Conservation (phyloP, 1,140 invertebrate genomes). For the Hycleus cichorii region DNA sequence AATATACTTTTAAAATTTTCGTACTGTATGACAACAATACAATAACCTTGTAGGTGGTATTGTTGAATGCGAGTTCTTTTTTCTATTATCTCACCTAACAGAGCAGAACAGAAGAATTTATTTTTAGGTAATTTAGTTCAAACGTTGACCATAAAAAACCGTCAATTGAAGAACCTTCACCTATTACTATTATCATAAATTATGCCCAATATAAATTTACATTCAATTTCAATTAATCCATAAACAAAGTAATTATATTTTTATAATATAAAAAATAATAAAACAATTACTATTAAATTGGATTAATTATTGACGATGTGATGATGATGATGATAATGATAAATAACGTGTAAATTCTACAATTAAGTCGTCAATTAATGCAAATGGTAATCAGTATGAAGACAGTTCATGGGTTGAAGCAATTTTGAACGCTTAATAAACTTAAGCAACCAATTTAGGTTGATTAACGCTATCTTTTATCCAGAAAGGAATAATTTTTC, state of each 20-base stretch:
- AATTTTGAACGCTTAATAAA: slow-evolving; percentile 16
- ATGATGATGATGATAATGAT: background rate
- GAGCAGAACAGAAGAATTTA: slow-evolving; percentile 18
- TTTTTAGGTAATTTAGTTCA: slow-evolving; percentile 14
- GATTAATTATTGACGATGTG: background rate
- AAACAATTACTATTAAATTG: no score
- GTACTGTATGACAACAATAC: background rate
- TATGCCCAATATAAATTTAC: no score
- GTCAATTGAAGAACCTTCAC: no score
- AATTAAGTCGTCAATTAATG: slow-evolving; percentile 17
- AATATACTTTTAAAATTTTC: no score
- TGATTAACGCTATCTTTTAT: background rate
- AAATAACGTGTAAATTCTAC: slow-evolving; percentile 9
- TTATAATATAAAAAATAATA: no score
- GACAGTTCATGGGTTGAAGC: slow-evolving; percentile 13
- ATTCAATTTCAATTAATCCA: no score
- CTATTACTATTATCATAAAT: no score
- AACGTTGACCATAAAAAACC: slow-evolving; percentile 6
- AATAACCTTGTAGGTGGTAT: slow-evolving; percentile 21
- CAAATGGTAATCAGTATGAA: slow-evolving; percentile 6
- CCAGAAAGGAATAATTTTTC: no score
- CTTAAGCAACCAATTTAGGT: slow-evolving; percentile 15
- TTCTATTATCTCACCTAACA: slow-evolving; percentile 20
- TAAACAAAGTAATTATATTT: no score
- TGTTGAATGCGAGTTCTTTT: slow-evolving; percentile 2